phyloP scores from a whole-genome alignment of 2,888 invertebrate species.

The Philonicus albiceps region DNA sequence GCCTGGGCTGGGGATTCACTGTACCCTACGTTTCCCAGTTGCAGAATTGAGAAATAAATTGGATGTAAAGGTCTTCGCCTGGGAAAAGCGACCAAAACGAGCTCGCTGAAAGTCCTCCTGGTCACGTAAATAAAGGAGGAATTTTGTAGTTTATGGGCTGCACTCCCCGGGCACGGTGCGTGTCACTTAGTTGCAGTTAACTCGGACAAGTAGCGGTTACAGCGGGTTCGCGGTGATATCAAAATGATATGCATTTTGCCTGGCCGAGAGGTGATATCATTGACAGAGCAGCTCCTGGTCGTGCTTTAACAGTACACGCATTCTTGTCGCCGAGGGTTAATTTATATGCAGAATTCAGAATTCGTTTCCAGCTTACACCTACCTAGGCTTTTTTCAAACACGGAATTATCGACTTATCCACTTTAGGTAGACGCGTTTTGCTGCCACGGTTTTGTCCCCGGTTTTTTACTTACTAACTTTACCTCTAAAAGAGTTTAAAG shows the following conservation, averaged over 20 bases:
- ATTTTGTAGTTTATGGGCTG: conserved; percentile 34
- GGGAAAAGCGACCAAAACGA: neutral
- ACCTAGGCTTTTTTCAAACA: neutral
- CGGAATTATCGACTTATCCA: neutral
- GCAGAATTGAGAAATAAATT: conserved; percentile 41
- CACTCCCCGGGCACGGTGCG: neutral
- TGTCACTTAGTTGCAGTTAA: conserved; percentile 30
- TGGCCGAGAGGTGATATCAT: neutral
- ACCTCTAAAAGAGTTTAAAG: too few species aligned
- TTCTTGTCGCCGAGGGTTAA: neutral
- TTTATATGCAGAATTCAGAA: neutral
- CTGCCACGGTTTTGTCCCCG: neutral
- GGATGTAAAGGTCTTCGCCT: conserved; percentile 32
- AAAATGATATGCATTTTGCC: conserved; percentile 20
- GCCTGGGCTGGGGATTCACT: neutral
- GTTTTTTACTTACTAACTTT: neutral
- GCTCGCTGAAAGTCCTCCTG: neutral
- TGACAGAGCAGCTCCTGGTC: neutral
- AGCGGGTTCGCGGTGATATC: neutral
- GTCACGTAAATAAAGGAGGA: conserved; percentile 13
- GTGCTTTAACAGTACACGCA: neutral
- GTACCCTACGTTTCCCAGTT: neutral
- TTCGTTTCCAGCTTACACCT: neutral
- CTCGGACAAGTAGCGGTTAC: conserved; percentile 32
- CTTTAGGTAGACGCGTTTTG: neutral